phyloP scores from a whole-genome alignment of 2,797 vertebrate species.

The Calcarius lapponicus region DNA sequence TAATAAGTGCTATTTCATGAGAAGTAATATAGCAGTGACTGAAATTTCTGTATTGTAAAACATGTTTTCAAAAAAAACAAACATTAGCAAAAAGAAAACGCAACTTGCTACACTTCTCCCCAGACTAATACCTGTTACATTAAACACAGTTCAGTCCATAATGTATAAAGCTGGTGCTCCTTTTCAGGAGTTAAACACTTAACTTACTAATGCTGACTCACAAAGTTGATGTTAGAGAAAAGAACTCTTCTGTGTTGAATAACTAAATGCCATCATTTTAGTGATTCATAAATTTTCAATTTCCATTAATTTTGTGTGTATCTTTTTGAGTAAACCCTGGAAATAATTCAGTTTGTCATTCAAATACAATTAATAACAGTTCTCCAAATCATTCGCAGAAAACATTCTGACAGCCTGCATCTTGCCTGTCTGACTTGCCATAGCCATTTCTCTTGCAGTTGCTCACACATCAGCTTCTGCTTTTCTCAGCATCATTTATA shows the following conservation, averaged over 20 bases:
- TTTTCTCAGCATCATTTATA: neutral
- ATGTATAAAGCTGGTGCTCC: neutral
- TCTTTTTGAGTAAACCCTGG: neutral
- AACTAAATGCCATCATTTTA: neutral
- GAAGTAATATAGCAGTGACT: neutral
- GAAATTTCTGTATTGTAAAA: neutral
- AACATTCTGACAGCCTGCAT: neutral
- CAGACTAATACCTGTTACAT: neutral
- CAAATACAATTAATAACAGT: neutral
- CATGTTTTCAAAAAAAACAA: neutral
- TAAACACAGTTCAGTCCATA: neutral
- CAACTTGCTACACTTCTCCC: neutral
- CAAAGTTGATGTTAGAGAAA: slow-evolving; percentile 8
- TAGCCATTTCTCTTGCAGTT: neutral
- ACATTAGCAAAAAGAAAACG: neutral
- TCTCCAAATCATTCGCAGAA: neutral
- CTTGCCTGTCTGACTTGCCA: neutral
- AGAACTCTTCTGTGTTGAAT: neutral
- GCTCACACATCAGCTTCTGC: neutral
- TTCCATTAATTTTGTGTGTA: neutral
- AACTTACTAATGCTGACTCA: neutral
- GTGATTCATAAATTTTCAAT: neutral
- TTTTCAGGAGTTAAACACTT: neutral
- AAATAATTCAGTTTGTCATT: neutral
- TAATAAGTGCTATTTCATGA: neutral